phyloP scores from a whole-genome alignment of 2,888 invertebrate species.

The Mantis religiosa region DNA sequence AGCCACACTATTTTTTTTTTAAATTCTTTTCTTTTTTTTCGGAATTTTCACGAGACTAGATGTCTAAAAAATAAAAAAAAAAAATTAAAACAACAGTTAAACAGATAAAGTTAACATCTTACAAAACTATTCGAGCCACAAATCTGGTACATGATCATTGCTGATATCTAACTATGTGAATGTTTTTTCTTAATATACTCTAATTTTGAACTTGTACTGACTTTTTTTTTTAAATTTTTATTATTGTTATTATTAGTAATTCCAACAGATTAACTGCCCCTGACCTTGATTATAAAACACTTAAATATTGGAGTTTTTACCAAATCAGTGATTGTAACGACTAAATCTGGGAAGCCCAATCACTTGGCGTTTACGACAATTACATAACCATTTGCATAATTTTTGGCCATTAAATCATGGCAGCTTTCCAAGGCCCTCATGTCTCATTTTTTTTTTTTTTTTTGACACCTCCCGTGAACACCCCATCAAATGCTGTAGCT shows the following conservation, averaged over 20 bases:
- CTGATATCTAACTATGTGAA: not conserved
- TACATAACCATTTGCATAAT: no score
- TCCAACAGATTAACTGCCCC: not conserved
- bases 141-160: not conserved
- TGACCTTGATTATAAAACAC: not conserved
- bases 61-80: slow-evolving; percentile 1
- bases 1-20: not conserved
- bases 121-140: not conserved
- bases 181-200: no score
- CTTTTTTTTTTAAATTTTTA: not conserved
- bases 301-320: not conserved
- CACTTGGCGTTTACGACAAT: not conserved
- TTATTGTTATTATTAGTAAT: not conserved
- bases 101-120: not conserved
- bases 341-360: not conserved
- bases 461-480: no score
- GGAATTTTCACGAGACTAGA: not conserved
- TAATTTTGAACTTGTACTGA: not conserved
- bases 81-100: not conserved
- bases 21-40: not conserved
- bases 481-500: no score
- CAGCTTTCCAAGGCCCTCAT: no score
- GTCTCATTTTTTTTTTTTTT: no score
- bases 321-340: not conserved
- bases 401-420: no score